These are phyloP conservation scores for Sitta europaea DNA, from an alignment of 2,113 vertebrate genomes.

Conservation along the genomic window DNA sequence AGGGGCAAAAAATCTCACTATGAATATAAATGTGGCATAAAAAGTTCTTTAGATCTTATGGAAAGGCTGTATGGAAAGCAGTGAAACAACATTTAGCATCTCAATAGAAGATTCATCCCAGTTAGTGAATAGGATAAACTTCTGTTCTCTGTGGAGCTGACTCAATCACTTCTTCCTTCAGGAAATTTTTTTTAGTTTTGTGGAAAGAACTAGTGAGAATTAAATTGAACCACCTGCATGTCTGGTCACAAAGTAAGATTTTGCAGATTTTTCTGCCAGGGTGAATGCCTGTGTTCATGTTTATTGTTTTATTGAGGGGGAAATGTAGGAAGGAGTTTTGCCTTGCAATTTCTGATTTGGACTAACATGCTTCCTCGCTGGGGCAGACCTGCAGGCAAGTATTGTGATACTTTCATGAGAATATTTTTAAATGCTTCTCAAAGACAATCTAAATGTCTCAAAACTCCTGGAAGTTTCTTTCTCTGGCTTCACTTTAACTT, in stretches of 20 bases:
- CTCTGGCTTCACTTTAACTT: background rate
- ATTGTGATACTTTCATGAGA: background rate
- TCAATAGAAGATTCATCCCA: constrained; percentile 41
- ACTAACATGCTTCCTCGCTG: background rate
- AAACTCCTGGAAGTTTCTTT: background rate
- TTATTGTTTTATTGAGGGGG: background rate
- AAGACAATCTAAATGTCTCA: background rate
- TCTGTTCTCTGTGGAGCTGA: constrained; percentile 41
- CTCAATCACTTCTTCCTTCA: constrained; percentile 36
- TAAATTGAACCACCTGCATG: background rate
- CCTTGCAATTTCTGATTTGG: background rate
- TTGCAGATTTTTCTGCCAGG: background rate
- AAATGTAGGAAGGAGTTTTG: background rate
- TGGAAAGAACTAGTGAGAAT: constrained; percentile 1
- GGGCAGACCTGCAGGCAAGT: background rate
- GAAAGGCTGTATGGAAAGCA: constrained; percentile 18
- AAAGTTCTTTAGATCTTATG: background rate
- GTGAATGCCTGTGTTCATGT: background rate
- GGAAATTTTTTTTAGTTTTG: background rate
- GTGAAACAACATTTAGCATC: constrained; percentile 43
- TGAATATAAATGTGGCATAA: constrained; percentile 11
- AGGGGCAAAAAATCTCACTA: constrained; percentile 12
- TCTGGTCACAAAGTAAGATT: background rate
- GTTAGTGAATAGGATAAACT: constrained; percentile 36
- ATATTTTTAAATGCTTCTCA: background rate